Base-by-base conservation (phyloP, 1,140 invertebrate species). In the Phortica variegata region DNA sequence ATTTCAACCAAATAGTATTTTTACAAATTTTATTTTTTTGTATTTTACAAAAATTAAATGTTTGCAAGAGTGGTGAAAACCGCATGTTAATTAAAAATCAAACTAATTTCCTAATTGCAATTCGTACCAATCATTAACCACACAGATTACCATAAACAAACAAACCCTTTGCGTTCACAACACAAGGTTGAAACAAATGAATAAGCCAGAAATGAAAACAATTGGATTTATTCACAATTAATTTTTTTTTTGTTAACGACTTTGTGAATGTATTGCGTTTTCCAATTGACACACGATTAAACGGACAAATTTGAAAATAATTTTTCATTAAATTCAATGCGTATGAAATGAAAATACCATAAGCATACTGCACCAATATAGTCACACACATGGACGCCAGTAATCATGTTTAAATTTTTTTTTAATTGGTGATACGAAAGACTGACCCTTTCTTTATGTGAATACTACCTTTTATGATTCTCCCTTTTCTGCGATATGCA, bases 61-160 rank as follows among this genome's bases (percentile, higher is more conserved):
- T n/a, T n/a, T n/a, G n/a, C n/a, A n/a, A n/a, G n/a, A n/a, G n/a
- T n/a, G n/a, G n/a, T 29, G 26, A 15, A 57, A 60, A 68, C 63
- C 63, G 63, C 63, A 68, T 68, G 63, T 68, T 68, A 68, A 68
- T 68, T 68, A 68, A 68, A 68, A 68, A 68, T 68, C 63, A 68
- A 68, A 68, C 63, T 68, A 68, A 68, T 68, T 68, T 68, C 63
- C 63, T 68, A 68, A 68, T 68, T 68, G 63, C 63, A 58, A 68
- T 61, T 58, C 61, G 58, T 48, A 65, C 58, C 58, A 65, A 68
- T 68, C 63, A 68, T 68, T 68, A 60, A 68, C 60, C 63, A 63
- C 36, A 41, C 53, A 56, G 58, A 44, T 23, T 42, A 49, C 49
- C 39, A 47, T 54, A 46, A 49, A 32, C 17, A 45, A 9, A 37